Evolutionary conservation across 2,797 vertebrate genomes (phyloP).

Genomic region (Staurois parvus): DNA sequence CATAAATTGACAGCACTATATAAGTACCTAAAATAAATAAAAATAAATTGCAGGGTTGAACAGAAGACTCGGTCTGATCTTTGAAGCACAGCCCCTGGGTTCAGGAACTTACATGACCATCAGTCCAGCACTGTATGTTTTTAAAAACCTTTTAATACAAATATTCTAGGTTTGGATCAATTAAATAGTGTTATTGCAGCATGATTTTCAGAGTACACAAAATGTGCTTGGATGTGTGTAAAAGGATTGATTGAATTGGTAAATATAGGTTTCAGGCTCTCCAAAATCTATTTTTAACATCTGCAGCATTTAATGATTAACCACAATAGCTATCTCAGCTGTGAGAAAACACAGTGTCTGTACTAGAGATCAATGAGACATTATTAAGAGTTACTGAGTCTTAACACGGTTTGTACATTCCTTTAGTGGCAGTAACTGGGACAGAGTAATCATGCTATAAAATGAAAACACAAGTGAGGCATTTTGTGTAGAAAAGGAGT

Average conservation of each 20-base stretch:
- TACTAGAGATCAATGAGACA: constrained; percentile 45
- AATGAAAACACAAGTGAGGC: constrained; percentile 28
- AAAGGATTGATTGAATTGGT: neutral
- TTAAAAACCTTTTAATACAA: no score
- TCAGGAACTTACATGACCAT: no score
- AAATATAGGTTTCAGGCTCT: constrained; percentile 62
- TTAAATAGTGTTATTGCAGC: no score
- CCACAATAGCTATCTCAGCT: constrained; percentile 78
- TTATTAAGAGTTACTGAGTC: constrained; percentile 36
- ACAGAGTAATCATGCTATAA: neutral
- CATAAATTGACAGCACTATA: no score
- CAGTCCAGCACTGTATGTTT: no score
- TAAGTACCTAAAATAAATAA: no score
- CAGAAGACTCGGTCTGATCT: no score
- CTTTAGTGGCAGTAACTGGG: constrained; percentile 27
- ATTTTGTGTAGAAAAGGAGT: constrained; percentile 9
- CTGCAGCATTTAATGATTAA: constrained; percentile 76
- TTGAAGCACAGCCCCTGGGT: no score
- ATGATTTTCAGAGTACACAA: neutral
- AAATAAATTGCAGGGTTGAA: no score
- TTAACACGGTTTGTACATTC: constrained; percentile 17
- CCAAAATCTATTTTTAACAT: constrained; percentile 73
- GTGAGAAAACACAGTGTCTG: constrained; percentile 33
- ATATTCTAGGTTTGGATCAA: neutral
- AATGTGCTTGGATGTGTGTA: neutral